Base-by-base conservation (phyloP, 2,888 invertebrate species). In the Parascotia fuliginaria region DNA sequence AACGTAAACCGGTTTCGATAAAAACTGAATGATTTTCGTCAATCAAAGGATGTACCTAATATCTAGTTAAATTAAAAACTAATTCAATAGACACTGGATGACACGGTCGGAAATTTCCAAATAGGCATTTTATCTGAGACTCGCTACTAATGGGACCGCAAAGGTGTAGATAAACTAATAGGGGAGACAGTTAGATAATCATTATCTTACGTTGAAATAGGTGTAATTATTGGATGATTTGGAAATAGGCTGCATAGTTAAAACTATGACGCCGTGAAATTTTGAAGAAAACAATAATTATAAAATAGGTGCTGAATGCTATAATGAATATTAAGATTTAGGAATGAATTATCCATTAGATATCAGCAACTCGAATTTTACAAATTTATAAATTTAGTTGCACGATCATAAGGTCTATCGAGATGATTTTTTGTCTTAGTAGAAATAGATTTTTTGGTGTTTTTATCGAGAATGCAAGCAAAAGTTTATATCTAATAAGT, bases 141-240 rank as follows among this genome's bases (percentile, higher is more conserved):
- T 75, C 65, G 70, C 60, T 55, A 64, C 70, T 86, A 87, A 87
- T 86, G 77, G 77, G 63, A 72, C 70, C 69, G 56, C 66, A 63
- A 75, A 76, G 75, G 70, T 62, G 56, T 52, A 79, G 88, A 87
- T 87, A 88, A 78, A 81, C 77, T 87, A 88, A 88, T 89, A 81
- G 80, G 55, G 65, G 63, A 79, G 59, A 68, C 76, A 80, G 73
- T 87, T 87, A 74, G 57, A 59, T 70, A 77, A 77, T 81, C 79
- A 82, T 85, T 69, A 73, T 74, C 73, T 48, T 58, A 46, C 71
- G 70, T 70, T 68, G 65, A 52, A 65, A 70, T 62, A 60, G 45
- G 34, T 27, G 44, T 22, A 43, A 48, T 60, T 60, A 60, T 46
- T 43, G 28, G 19, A 41, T 42, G 36, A 42, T 61, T 27, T 27